Base-by-base conservation (phyloP, 2,888 invertebrate species). In the Artemia sinica region DNA sequence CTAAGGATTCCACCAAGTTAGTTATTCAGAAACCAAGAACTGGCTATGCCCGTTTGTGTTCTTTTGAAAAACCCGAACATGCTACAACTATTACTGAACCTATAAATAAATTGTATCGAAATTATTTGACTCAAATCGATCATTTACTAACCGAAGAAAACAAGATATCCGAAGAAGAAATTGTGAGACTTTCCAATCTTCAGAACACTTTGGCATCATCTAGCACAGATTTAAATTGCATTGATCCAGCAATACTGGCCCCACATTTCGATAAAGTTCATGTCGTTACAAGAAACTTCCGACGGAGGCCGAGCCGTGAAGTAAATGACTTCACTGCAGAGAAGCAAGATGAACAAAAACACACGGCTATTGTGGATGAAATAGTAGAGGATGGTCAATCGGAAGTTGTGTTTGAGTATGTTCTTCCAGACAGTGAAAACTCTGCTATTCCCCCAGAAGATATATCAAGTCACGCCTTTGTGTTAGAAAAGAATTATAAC, bases 371-470 rank as follows among this genome's bases (percentile, higher is more conserved):
- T n/a, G 14, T 28, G 9, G 14, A 18, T 58, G n/a, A n/a, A n/a
- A 28, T 18, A 58, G 63, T 58, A 10, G 14, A 58, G 14, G 14
- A 18, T 8, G 63, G 63, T 9, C 63, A 58, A 1, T 18, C 14
- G n/a, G 63, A 58, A 58, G 8, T 58, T 18, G 63, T 58, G 14
- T 58, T 58, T 58, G 63, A 58, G 12, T 58, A 58, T 58, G 10
- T 58, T n/a, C 63, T 58, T n/a, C 63, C 63, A 28, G 63, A 58
- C 10, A 8, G 28, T 18, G 10, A 9, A n/a, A 28, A 58, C 12
- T n/a, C 63, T 28, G n/a, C 28, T 58, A 58, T 8, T 58, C n/a
- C 10, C 12, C n/a, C 63, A 9, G 63, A 58, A 8, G 63, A 58
- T 58, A 28, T 58, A 8, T 18, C 14, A 18, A 58, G 63, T 28